Base-by-base conservation (phyloP, 2,113 vertebrate species). In the Caranx ignobilis region DNA sequence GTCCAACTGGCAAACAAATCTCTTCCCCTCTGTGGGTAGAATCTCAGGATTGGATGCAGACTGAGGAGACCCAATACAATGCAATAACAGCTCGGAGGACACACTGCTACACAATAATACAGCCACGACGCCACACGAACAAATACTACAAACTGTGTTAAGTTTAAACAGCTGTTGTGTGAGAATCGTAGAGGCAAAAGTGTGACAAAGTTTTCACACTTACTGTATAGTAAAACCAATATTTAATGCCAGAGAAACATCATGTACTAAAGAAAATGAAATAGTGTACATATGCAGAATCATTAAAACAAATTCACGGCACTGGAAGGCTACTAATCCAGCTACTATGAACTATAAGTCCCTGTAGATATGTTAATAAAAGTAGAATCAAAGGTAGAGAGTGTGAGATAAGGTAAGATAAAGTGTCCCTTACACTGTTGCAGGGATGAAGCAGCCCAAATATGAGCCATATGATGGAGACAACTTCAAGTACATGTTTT, bases 1-100 rank as follows among this genome's bases (percentile, higher is more conserved):
- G 54, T 81, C 79, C 71, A 75, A 83, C 52, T 37, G 47, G 60
- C 59, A 60, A 81, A 88, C 67, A 64, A 77, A 78, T 76, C 48
- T 61, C 61, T 52, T 69, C 39, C 16, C 45, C 64, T 71, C 47
- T 34, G 18, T 65, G 69, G 60, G 76, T 15, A 69, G 52, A 67
- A 60, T 21, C 19, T 43, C 10, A 32, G 45, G 41, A 54, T 8
- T 34, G 26, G 12, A 55, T 5, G 7, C 9, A 54, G 21, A 43
- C 50, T 12, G 48, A 77, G 35, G 37, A 15, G 26, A 31, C 32
- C 37, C 55, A 75, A 65, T 39, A 47, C 31, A 70, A 63, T 55
- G 43, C 6, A 48, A 75, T 56, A 50, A 66, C 78, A 64, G 79
- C 55, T 16, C 16, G 39, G 50, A 65, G 60, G 61, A 79, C 48